phyloP scores from a whole-genome alignment of 64 coral and sea anemone species.

The Hydrozoanthus tunicans region DNA sequence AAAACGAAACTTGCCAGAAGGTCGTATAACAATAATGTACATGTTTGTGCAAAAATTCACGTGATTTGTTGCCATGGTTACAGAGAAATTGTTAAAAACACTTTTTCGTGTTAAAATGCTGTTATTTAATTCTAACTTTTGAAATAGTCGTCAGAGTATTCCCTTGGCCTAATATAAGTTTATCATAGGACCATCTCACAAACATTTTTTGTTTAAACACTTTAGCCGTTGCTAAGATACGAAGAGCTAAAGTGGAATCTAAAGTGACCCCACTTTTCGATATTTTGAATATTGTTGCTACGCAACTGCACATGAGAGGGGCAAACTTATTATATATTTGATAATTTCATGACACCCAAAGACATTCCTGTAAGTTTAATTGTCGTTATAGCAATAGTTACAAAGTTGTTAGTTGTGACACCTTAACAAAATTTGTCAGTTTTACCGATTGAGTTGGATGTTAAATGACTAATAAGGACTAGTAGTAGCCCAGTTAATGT shows the following conservation, averaged over 20 bases:
- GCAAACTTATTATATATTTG: no score
- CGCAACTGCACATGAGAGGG: no score
- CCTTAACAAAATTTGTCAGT: no score
- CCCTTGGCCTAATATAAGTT: not conserved
- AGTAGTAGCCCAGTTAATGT: not conserved
- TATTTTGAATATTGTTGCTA: no score
- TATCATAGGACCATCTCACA: not conserved
- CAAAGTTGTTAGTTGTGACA: no score
- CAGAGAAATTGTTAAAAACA: not conserved
- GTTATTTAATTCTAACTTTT: not conserved
- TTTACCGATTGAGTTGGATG: not conserved
- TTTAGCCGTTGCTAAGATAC: not conserved
- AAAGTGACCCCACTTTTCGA: not conserved
- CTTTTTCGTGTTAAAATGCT: not conserved
- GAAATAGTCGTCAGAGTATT: not conserved
- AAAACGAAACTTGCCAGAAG: not conserved
- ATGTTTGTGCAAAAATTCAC: slow-evolving; percentile 9
- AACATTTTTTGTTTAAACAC: not conserved
- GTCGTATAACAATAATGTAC: not conserved
- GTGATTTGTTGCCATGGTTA: slow-evolving; percentile 18
- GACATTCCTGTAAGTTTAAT: no score
- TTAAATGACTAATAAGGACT: not conserved
- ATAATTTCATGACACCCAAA: no score
- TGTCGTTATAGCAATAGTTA: no score
- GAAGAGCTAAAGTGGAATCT: not conserved